phyloP scores from a whole-genome alignment of 2,797 vertebrate genomes.

The Epinephelus malabaricus region DNA sequence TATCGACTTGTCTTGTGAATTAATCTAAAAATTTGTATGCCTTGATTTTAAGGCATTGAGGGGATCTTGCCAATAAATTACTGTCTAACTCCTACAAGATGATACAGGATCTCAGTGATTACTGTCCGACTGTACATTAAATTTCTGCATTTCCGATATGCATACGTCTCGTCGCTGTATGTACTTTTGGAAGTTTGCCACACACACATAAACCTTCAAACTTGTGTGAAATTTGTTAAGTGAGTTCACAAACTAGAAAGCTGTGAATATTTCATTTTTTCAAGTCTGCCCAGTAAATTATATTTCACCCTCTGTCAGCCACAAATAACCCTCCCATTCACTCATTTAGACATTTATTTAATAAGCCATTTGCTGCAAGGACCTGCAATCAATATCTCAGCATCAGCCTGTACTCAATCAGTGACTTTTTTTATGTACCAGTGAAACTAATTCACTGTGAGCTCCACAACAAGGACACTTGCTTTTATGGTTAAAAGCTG shows the following conservation, averaged over 20 bases:
- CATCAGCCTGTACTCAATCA: not conserved
- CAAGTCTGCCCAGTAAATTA: slow-evolving; percentile 33
- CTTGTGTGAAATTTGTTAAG: not conserved
- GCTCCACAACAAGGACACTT: slow-evolving; percentile 8
- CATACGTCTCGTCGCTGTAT: not conserved
- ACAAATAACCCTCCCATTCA: slow-evolving; percentile 35
- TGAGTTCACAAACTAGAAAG: not conserved
- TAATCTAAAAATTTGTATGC: slow-evolving; percentile 5
- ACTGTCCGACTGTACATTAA: not conserved
- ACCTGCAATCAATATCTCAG: slow-evolving; percentile 49
- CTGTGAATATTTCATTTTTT: not conserved
- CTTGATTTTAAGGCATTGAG: slow-evolving; percentile 6
- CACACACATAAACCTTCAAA: not conserved
- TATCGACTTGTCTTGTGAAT: slow-evolving; percentile 7
- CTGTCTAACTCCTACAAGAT: not conserved
- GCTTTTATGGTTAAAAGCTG: slow-evolving; percentile 11
- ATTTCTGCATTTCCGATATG: not conserved
- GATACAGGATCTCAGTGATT: not conserved
- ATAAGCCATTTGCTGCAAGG: slow-evolving; percentile 47
- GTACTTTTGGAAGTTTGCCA: not conserved
- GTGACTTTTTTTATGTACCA: slow-evolving; percentile 33
- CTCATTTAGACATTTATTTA: slow-evolving; percentile 49
- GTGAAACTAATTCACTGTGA: slow-evolving; percentile 12
- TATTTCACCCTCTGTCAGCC: slow-evolving; percentile 26
- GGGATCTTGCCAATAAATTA: slow-evolving; percentile 7